Percentiles rank a stretch among this genome's conserved stretches.
Conservation (phyloP, 2,113 vertebrate genomes). For the Rhabdornis inornatus region DNA sequence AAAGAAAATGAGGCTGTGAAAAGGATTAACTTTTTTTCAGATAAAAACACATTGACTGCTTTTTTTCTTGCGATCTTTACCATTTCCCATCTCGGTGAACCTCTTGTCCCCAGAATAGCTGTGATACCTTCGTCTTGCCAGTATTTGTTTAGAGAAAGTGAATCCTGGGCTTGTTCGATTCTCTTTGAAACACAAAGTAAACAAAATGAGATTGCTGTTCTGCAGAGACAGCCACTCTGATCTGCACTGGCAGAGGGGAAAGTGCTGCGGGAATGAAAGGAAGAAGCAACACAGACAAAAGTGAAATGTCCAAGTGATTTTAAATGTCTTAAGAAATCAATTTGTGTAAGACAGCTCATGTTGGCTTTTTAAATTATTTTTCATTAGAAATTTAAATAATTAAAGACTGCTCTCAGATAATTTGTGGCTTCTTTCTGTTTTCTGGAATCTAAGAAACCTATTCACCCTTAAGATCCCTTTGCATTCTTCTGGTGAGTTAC, state of each 20-base stretch:
- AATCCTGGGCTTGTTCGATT: conserved; percentile 47
- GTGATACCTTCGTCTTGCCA: conserved; percentile 45
- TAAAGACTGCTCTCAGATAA: background rate
- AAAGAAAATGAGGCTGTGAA: conserved; percentile 37
- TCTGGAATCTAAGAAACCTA: background rate
- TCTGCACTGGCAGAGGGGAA: background rate
- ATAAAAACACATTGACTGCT: conserved; percentile 30
- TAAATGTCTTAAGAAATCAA: conserved; percentile 31
- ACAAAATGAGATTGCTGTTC: conserved; percentile 49
- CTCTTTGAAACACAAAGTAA: conserved; percentile 54
- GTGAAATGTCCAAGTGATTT: background rate
- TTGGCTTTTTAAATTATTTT: conserved; percentile 36
- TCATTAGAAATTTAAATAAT: conserved; percentile 34
- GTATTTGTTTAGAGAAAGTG: conserved; percentile 42
- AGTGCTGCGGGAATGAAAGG: background rate
- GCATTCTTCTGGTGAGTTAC: background rate
- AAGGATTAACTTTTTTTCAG: conserved; percentile 48
- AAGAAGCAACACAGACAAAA: background rate
- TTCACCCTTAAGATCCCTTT: background rate
- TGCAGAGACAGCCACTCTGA: conserved; percentile 23
- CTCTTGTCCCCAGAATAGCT: conserved; percentile 29
- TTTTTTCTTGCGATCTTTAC: conserved; percentile 15
- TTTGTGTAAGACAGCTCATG: background rate
- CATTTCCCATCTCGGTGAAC: background rate
- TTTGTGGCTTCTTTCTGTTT: background rate